Evolutionary conservation across 2,113 vertebrate species (phyloP).

Genomic region (Lepisosteus osseus): DNA sequence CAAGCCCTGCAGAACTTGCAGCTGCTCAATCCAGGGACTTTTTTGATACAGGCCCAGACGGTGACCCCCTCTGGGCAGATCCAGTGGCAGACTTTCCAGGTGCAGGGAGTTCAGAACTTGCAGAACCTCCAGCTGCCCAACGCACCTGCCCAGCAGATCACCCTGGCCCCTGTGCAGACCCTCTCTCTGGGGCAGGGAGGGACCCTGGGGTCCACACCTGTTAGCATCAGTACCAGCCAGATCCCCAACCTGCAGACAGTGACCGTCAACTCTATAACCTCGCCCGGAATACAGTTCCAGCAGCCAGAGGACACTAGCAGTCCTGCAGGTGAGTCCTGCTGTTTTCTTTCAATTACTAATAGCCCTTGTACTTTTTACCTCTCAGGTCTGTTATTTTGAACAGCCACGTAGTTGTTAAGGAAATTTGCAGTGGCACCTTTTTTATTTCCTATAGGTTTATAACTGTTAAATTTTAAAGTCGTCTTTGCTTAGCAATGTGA

Average conservation of each 20-base stretch:
- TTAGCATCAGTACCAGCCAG: constrained; percentile 86
- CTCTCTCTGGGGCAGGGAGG: constrained; percentile 92
- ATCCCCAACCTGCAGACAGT: constrained; percentile 97
- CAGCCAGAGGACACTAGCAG: constrained; percentile 83
- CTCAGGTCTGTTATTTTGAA: too few relatives aligned
- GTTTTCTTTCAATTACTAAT: too few relatives aligned
- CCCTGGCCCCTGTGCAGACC: constrained; percentile 92
- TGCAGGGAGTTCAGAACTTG: constrained; percentile 96
- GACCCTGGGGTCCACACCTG: constrained; percentile 74
- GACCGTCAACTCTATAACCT: constrained; percentile 90
- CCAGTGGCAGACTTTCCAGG: constrained; percentile 99
- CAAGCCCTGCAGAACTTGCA: constrained; percentile 91
- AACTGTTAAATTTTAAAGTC: too few relatives aligned
- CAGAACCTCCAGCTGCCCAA: constrained; percentile 97
- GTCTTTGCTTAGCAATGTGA: too few relatives aligned
- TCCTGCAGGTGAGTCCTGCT: constrained; percentile 77
- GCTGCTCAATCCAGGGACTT: constrained; percentile 94
- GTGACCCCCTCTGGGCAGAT: constrained; percentile 96
- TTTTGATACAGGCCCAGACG: constrained; percentile 98
- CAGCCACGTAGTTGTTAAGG: too few relatives aligned
- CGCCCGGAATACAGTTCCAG: constrained; percentile 80
- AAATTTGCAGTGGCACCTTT: too few relatives aligned
- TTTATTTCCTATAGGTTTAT: too few relatives aligned
- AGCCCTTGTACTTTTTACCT: too few relatives aligned
- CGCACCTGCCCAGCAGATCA: constrained; percentile 91